Conservation (phyloP, 2,797 vertebrate genomes). For the Orestias chungarensis region DNA sequence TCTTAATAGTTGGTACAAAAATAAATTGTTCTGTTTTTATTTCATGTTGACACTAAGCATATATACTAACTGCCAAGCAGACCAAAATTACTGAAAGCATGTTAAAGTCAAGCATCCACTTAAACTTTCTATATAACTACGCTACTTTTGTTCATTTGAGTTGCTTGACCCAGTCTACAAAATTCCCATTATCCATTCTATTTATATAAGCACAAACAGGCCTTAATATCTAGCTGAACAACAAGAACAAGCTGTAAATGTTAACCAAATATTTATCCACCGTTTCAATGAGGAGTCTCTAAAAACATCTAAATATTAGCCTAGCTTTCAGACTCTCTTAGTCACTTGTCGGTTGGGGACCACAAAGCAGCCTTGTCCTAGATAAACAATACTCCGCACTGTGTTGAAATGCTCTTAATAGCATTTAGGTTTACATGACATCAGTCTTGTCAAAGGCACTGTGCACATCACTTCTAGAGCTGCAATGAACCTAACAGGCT, state of each 20-base stretch:
- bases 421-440: constrained; percentile 61
- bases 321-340: constrained; percentile 47
- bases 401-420: constrained; percentile 48
- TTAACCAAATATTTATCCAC: constrained; percentile 32
- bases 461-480: constrained; percentile 36
- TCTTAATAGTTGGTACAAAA: not conserved
- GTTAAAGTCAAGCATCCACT: not conserved
- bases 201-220: not conserved
- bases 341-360: constrained; percentile 55
- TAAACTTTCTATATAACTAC: not conserved
- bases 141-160: not conserved
- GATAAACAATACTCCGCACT: constrained; percentile 56
- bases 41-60: not conserved
- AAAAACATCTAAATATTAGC: constrained; percentile 36
- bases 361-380: constrained; percentile 60
- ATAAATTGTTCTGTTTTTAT: not conserved
- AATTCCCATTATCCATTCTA: not conserved
- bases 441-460: constrained; percentile 33
- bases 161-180: not conserved
- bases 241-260: constrained; percentile 1
- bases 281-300: constrained; percentile 39
- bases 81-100: not conserved
- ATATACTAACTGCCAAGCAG: not conserved
- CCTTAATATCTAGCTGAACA: not conserved
- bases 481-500: constrained; percentile 13